Percentiles rank a stretch among this genome's conserved stretches.
Evolutionary conservation across 2,797 vertebrate genomes (phyloP).

Genomic region (Diplodus puntazzo): DNA sequence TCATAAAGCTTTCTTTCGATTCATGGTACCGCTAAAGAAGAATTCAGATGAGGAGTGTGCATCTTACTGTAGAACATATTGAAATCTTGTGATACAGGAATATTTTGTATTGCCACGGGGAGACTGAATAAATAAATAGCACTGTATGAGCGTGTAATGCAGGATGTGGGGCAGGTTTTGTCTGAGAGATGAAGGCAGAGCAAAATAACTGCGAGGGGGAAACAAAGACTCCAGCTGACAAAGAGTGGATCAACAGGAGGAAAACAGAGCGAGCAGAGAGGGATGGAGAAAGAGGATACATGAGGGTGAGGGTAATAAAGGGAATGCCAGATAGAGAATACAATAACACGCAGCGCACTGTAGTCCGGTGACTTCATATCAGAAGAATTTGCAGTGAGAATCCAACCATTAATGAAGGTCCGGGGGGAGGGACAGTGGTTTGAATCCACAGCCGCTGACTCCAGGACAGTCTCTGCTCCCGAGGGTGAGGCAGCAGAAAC

Average conservation of each 20-base stretch:
- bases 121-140: conserved; percentile 26
- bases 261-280: conserved; percentile 4
- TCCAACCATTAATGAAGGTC: conserved; percentile 18
- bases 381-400: conserved; percentile 25
- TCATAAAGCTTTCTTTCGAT: conserved; percentile 15
- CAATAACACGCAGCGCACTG: background rate
- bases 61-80: conserved; percentile 4
- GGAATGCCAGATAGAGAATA: conserved; percentile 11
- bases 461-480: conserved; percentile 17
- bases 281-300: conserved; percentile 23
- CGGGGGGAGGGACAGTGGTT: conserved; percentile 6
- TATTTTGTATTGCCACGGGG: conserved; percentile 23
- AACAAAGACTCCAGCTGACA: conserved; percentile 24
- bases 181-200: conserved; percentile 20
- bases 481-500: conserved; percentile 45
- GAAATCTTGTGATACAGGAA: conserved; percentile 11
- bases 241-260: conserved; percentile 32
- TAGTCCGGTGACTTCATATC: conserved; percentile 19
- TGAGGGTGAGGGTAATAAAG: conserved; percentile 17
- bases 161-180: conserved; percentile 13
- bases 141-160: conserved; percentile 14
- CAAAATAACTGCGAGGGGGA: conserved; percentile 4
- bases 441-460: conserved; percentile 45
- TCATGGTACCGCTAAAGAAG: conserved; percentile 3
- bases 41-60: conserved; percentile 5